Evolutionary conservation across 2,888 invertebrate species (phyloP), one percentile per base, ranked within the genome.

Genomic region (Noctua comes): DNA sequence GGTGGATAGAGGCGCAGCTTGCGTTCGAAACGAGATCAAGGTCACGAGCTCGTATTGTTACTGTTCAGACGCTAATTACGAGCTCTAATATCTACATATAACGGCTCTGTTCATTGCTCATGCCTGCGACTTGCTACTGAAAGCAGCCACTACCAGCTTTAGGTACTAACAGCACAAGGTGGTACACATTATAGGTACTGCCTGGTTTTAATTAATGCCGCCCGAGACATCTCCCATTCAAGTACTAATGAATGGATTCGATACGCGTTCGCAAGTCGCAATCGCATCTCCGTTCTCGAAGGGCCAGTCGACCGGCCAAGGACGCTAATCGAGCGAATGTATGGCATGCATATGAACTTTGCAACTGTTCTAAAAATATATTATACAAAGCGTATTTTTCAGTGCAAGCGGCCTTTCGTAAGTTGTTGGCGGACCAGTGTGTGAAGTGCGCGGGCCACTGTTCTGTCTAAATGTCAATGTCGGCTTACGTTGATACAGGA

Each of bases 381-480:
- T 81, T 83, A 72, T 76, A 79, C 73, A 82, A 82, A 82, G 78
- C 76, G n/a, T 73, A 82, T 73, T 85, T 91, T 91, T 90, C 88
- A 91, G 87, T 92, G 88, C 91, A 87, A 86, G 88, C 89, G 91
- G 91, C 91, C 92, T 88, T 88, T 88, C 75, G 79, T 76, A 75
- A 66, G 68, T 74, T 90, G 92, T 91, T 89, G 91, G 91, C 91
- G 91, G 90, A 86, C 84, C 83, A 86, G 90, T 89, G 86, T 81
- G 79, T 73, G 82, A 81, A 82, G 79, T 70, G 46, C 73, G 80
- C 84, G 86, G 88, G 78, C 88, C 87, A 88, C 88, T 87, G 84
- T 91, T 87, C 83, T 81, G 84, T 78, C 88, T 93, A 96, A 96
- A 96, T 95, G 96, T 96, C 96, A 96, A 96, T 96, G 96, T 92